Conservation (phyloP, 2,113 vertebrate genomes). For the Ailurus styani region DNA sequence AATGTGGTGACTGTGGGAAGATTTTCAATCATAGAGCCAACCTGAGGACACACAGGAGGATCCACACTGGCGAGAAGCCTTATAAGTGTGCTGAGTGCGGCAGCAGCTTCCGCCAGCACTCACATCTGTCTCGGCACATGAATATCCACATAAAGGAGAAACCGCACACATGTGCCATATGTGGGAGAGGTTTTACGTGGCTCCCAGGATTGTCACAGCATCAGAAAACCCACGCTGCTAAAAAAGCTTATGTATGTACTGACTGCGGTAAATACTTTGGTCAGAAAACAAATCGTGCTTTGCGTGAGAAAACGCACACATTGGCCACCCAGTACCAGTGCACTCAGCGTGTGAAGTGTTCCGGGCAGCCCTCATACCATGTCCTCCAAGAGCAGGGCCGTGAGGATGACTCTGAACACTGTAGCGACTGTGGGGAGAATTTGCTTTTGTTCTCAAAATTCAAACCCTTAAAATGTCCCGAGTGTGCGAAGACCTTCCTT, state of each 20-base stretch:
- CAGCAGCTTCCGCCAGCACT: constrained; percentile 46
- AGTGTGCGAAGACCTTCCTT: constrained; percentile 63
- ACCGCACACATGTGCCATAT: background rate
- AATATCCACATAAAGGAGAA: background rate
- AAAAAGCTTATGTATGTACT: background rate
- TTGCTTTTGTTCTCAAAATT: constrained; percentile 30
- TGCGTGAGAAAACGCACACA: background rate
- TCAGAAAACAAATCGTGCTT: constrained; percentile 18
- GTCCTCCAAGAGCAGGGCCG: background rate
- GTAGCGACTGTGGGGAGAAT: background rate
- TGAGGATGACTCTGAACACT: background rate
- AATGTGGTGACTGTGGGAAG: constrained; percentile 28
- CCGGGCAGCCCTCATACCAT: background rate
- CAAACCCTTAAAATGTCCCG: constrained; percentile 63
- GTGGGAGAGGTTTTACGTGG: constrained; percentile 18
- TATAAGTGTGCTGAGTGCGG: constrained; percentile 52
- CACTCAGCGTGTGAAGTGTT: background rate
- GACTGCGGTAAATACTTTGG: background rate
- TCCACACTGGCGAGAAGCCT: constrained; percentile 65
- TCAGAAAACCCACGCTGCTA: constrained; percentile 10
- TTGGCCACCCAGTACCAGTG: background rate
- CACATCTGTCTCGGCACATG: constrained; percentile 33
- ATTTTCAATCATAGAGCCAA: constrained; percentile 46
- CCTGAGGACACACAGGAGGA: constrained; percentile 40
- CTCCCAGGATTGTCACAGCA: constrained; percentile 31